phyloP scores from a whole-genome alignment of 37 sponge, comb jelly and placozoan species.

The Petrosia ficiformis region DNA sequence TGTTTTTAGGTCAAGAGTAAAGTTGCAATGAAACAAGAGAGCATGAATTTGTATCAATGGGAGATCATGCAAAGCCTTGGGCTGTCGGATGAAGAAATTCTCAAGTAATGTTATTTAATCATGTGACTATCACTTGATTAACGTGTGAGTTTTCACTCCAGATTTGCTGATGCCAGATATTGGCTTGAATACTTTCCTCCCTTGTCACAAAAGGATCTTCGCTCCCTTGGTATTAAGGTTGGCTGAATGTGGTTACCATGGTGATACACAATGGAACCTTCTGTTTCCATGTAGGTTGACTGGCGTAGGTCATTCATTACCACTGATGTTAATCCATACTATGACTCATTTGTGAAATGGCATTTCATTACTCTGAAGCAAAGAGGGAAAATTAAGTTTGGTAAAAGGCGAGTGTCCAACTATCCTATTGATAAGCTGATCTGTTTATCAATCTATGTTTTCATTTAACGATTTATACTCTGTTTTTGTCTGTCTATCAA shows the following conservation, averaged over 20 bases:
- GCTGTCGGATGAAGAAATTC: slow-evolving; percentile 56
- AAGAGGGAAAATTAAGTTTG: slow-evolving; percentile 76
- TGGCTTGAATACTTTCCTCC: slow-evolving; percentile 82
- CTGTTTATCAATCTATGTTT: too few species aligned
- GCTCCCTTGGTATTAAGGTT: slow-evolving; percentile 62
- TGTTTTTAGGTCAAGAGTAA: slow-evolving; percentile 85
- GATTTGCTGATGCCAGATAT: slow-evolving; percentile 86
- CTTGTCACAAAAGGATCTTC: slow-evolving; percentile 53
- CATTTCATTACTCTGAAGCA: slow-evolving; percentile 75
- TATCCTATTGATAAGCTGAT: too few species aligned
- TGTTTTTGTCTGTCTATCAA: background rate
- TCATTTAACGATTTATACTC: too few species aligned
- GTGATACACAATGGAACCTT: background rate
- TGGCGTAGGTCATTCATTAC: slow-evolving; percentile 90
- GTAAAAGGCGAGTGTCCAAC: too few species aligned
- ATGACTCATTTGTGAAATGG: slow-evolving; percentile 87
- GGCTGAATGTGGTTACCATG: background rate
- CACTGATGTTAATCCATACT: slow-evolving; percentile 85
- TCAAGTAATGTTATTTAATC: slow-evolving; percentile 29
- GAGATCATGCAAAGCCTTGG: slow-evolving; percentile 73
- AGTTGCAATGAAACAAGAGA: slow-evolving; percentile 76
- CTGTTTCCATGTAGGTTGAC: slow-evolving; percentile 40
- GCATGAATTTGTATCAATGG: slow-evolving; percentile 60
- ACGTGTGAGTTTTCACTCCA: slow-evolving; percentile 41
- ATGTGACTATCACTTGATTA: too few species aligned